Base-by-base conservation (phyloP, 2,888 invertebrate species). In the Anaspis maculata region DNA sequence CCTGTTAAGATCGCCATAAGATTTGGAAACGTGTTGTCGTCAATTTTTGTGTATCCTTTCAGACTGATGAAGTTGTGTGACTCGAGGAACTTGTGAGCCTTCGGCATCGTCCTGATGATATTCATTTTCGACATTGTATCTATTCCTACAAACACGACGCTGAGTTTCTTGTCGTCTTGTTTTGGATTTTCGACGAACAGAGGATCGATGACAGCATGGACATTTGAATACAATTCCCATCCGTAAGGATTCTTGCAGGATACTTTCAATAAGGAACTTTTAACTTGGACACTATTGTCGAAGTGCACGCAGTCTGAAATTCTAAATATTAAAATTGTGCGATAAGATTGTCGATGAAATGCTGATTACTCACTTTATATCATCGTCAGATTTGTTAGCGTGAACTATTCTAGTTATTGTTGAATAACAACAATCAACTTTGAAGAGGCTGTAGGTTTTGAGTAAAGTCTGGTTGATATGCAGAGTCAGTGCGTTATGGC, bases 1-100 rank as follows among this genome's bases (percentile, higher is more conserved):
- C 91, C 91, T 0, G 83, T 78, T 9, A 85, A 67, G 27, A 83
- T 71, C 0, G 89, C 85, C 73, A 90, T 81, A 27, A 92, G 60
- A 63, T 94, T 94, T 0, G 91, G 88, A 54, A 85, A 87, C 0
- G 90, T 91, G 52, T 92, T 91, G 55, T 90, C 90, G 2, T 78
- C 88, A 44, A 85, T 74, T 75, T 85, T 73, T 44, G 71, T 71
- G 36, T 59, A 60, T 7, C 55, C 56, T 39, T 42, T 44, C 15
- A 56, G 41, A 35, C 54, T 56, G 3, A 54, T 25, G 52, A 57
- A 60, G 9, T 44, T 40, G 26, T 34, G 74, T 11, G 76, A 70
- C 30, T 75, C 67, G 19, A 92, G 67, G 56, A 77, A 79, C 12
- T 70, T 64, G 1, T 73, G 67, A 1, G 87, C 86, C 51, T 73